Conservation (phyloP, 1,140 invertebrate genomes). For the Eurosta solidaginis region DNA sequence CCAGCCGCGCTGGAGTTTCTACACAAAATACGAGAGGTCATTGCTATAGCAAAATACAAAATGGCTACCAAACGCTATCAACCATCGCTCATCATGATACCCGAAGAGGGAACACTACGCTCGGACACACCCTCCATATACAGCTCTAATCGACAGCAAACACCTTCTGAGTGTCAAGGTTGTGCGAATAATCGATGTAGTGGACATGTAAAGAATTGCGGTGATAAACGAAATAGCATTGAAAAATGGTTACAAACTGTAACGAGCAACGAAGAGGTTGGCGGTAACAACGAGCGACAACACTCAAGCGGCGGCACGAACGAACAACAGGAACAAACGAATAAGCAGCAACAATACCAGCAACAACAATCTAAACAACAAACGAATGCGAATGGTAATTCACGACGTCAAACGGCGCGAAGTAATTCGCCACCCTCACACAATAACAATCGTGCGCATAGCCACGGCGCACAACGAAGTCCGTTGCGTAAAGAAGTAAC, state of each 20-base stretch:
- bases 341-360: slow-evolving; percentile 21
- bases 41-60: slow-evolving; percentile 83
- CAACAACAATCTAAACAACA: background rate
- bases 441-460: background rate
- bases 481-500: slow-evolving; percentile 41
- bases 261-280: slow-evolving; percentile 58
- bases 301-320: background rate
- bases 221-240: slow-evolving; percentile 74
- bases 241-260: slow-evolving; percentile 80
- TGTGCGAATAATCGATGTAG: slow-evolving; percentile 44
- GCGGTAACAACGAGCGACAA: background rate
- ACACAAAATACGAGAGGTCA: slow-evolving; percentile 84
- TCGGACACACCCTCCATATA: slow-evolving; percentile 44
- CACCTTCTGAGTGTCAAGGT: slow-evolving; percentile 38
- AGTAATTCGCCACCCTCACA: background rate
- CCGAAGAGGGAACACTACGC: slow-evolving; percentile 70
- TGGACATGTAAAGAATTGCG: slow-evolving; percentile 54
- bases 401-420: slow-evolving; percentile 31
- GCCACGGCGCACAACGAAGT: background rate
- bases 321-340: background rate
- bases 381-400: slow-evolving; percentile 12
- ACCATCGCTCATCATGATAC: slow-evolving; percentile 78
- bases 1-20: slow-evolving; percentile 85
- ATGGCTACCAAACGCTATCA: slow-evolving; percentile 80
- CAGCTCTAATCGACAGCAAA: slow-evolving; percentile 41